Conservation (phyloP, 2,113 vertebrate genomes). For the Rissa tridactyla region DNA sequence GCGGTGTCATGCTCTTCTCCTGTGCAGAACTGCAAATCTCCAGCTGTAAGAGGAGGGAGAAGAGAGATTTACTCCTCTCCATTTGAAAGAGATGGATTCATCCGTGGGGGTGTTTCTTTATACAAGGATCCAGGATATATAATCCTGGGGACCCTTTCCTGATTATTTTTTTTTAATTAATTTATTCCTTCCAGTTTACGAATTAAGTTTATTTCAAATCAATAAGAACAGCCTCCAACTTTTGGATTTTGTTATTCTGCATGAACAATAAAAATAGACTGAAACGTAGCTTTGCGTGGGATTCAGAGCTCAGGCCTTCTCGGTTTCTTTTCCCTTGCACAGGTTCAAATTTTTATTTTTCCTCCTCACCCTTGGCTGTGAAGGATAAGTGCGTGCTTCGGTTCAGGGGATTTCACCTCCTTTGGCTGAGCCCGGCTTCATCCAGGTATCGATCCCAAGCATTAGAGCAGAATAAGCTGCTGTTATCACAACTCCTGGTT, state of each 20-base stretch:
- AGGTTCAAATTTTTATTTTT: neutral
- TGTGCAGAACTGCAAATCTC: neutral
- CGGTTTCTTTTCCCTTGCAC: neutral
- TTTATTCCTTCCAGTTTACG: neutral
- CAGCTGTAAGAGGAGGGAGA: neutral
- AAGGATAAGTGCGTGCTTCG: neutral
- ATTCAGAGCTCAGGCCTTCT: neutral
- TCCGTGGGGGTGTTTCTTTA: neutral
- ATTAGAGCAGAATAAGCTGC: neutral
- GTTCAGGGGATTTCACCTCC: neutral
- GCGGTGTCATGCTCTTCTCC: neutral
- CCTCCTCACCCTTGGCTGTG: neutral
- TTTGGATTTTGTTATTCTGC: neutral
- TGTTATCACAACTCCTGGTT: neutral
- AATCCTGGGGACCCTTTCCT: neutral
- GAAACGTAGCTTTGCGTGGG: neutral
- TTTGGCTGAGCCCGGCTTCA: neutral
- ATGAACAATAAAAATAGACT: neutral
- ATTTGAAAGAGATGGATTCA: neutral
- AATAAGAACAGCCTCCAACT: neutral
- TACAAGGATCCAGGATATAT: neutral
- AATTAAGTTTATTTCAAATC: neutral
- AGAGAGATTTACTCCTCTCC: neutral
- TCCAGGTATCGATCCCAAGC: neutral
- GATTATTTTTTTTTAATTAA: neutral